Evolutionary conservation across 2,113 vertebrate genomes (phyloP).

Genomic region (Protobothrops mucrosquamatus): DNA sequence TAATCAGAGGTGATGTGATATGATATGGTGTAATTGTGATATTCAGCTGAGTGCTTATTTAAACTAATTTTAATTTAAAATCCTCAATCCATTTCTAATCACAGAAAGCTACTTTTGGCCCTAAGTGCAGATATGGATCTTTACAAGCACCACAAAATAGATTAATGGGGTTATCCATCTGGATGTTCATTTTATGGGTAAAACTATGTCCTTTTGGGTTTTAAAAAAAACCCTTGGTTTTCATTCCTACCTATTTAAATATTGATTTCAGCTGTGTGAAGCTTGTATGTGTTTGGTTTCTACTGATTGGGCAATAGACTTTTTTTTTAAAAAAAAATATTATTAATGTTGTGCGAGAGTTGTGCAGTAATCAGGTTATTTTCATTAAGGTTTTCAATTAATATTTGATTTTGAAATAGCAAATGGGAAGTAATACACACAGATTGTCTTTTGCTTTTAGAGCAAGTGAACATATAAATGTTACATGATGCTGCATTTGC

Average conservation of each 20-base stretch:
- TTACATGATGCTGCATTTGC: slow-evolving; percentile 45
- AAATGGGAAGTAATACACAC: slow-evolving; percentile 48
- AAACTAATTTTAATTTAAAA: background rate
- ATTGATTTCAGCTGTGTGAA: background rate
- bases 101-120: background rate
- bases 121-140: background rate
- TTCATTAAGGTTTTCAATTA: slow-evolving; percentile 64
- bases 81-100: background rate
- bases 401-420: slow-evolving; percentile 60
- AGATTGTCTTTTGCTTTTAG: slow-evolving; percentile 52
- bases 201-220: background rate
- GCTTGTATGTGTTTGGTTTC: background rate
- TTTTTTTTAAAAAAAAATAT: slow-evolving; percentile 18
- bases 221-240: background rate
- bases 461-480: slow-evolving; percentile 42
- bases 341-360: slow-evolving; percentile 37
- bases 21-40: background rate
- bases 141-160: background rate
- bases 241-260: background rate
- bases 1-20: background rate
- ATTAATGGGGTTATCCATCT: background rate
- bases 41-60: background rate
- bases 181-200: background rate
- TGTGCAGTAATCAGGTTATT: slow-evolving; percentile 48
- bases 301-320: slow-evolving; percentile 33